Conservation (phyloP, 2,888 invertebrate species). For the Atethmia centrago region DNA sequence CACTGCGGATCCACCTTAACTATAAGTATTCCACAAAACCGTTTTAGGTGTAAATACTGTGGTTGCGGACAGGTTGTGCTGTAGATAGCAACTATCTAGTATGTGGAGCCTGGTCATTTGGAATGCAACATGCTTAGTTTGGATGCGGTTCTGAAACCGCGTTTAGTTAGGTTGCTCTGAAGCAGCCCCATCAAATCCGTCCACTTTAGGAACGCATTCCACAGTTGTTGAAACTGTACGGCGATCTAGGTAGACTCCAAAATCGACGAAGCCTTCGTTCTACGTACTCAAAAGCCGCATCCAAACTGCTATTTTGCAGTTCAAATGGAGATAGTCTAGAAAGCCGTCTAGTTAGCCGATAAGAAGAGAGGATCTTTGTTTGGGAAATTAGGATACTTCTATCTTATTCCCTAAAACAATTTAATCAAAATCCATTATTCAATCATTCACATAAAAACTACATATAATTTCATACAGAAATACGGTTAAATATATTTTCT, state of each 20-base stretch:
- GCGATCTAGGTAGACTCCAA: not conserved
- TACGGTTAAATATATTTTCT: slow-evolving; percentile 90
- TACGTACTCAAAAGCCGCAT: not conserved
- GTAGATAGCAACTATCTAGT: no score
- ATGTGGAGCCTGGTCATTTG: not conserved
- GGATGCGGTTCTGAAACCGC: not conserved
- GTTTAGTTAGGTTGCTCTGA: no score
- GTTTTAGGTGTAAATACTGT: not conserved
- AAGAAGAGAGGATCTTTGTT: slow-evolving; percentile 40
- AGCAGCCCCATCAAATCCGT: not conserved
- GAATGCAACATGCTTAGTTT: not conserved
- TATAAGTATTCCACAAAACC: not conserved
- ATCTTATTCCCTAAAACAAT: slow-evolving; percentile 86
- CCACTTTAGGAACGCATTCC: not conserved
- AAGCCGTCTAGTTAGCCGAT: not conserved
- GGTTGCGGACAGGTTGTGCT: no score
- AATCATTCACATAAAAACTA: slow-evolving; percentile 90
- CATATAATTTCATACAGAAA: slow-evolving; percentile 91
- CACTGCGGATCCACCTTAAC: no score
- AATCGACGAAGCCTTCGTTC: not conserved
- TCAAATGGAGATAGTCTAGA: no score
- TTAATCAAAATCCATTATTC: slow-evolving; percentile 89
- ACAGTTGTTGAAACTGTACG: not conserved
- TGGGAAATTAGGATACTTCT: slow-evolving; percentile 77
- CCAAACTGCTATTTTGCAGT: not conserved